Percentiles rank a stretch among this genome's conserved stretches.
Conservation (phyloP, 2,888 invertebrate species). For the Xestia rhomboidea region DNA sequence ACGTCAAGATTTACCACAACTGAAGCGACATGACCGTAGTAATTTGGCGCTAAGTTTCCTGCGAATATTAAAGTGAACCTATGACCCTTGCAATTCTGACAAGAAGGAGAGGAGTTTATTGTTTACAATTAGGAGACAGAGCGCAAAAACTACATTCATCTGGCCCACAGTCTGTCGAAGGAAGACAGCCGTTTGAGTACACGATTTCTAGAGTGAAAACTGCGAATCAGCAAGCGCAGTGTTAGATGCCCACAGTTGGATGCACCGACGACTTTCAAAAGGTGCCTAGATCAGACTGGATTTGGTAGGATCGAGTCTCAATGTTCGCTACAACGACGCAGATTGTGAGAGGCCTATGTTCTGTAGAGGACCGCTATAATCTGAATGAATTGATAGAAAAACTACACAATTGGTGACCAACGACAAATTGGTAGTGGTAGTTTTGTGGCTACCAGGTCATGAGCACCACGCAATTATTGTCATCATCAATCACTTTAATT, state of each 20-base stretch:
- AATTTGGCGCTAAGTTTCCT: conserved; percentile 41
- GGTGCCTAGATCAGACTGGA: background rate
- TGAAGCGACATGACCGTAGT: conserved; percentile 34
- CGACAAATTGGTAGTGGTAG: background rate
- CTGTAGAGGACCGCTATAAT: background rate
- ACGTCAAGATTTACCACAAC: conserved; percentile 53
- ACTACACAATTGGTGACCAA: background rate
- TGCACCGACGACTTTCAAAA: background rate
- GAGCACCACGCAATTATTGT: background rate
- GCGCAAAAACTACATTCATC: too few species aligned
- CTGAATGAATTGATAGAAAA: background rate
- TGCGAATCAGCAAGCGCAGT: background rate
- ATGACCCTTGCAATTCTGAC: conserved; percentile 6
- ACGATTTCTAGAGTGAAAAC: background rate
- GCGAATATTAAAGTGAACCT: conserved; percentile 11
- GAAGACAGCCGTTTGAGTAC: background rate
- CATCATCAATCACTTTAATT: background rate
- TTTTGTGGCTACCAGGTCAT: background rate
- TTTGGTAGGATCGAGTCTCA: background rate
- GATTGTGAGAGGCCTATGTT: background rate
- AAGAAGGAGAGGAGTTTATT: background rate
- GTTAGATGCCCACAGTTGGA: background rate
- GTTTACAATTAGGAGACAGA: background rate
- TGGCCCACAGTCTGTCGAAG: background rate
- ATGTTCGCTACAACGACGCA: background rate